Percentiles rank a stretch among this genome's conserved stretches.
These are phyloP conservation scores for Chaetops frenatus DNA, from an alignment of 2,113 vertebrate genomes.

Conservation along the genomic window DNA sequence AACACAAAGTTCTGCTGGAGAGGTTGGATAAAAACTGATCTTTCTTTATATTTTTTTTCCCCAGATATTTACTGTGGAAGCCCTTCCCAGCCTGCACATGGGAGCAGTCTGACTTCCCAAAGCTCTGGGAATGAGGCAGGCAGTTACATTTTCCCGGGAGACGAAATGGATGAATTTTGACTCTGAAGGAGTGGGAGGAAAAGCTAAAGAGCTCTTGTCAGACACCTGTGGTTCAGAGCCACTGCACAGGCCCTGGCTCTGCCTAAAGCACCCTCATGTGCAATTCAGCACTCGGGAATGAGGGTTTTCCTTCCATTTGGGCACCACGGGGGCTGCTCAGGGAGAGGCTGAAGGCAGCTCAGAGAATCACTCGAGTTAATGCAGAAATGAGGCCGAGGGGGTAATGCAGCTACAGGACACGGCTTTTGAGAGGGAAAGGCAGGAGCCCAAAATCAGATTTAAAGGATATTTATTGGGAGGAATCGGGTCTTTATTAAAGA, in stretches of 20 bases:
- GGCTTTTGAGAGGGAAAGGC: neutral
- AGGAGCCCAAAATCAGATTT: neutral
- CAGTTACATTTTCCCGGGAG: neutral
- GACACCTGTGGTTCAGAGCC: conserved; percentile 32
- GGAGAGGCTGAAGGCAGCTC: neutral
- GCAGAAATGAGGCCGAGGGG: conserved; percentile 5
- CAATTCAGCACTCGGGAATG: neutral
- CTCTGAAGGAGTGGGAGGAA: neutral
- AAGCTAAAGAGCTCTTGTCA: neutral
- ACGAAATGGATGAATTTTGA: conserved; percentile 6
- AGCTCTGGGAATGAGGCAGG: neutral
- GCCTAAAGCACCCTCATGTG: neutral
- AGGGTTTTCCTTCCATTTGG: conserved; percentile 38
- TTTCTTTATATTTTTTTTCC: neutral
- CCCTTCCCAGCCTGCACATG: neutral
- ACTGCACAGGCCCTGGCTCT: neutral
- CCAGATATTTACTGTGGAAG: neutral
- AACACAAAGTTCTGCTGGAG: neutral
- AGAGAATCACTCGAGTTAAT: conserved; percentile 24
- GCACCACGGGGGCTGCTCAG: neutral
- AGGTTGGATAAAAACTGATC: neutral
- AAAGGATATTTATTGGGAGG: neutral
- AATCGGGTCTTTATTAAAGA: neutral
- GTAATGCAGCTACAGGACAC: neutral
- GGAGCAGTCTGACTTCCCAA: neutral